Evolutionary conservation across 2,888 invertebrate genomes (phyloP).

Genomic region (Eupithecia tripunctaria): DNA sequence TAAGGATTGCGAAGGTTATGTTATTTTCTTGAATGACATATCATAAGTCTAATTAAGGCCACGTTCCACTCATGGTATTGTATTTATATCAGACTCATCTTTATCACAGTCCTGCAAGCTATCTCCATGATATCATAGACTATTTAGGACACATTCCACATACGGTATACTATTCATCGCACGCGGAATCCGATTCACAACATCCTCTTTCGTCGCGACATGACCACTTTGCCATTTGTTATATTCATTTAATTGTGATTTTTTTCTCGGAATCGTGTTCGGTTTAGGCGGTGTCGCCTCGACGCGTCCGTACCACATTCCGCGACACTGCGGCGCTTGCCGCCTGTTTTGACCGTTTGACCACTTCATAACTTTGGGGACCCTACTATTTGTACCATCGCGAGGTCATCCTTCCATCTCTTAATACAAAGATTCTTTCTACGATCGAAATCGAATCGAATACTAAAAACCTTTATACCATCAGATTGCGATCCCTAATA

Average conservation of each 20-base stretch:
- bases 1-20: background rate
- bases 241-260: conserved; percentile 57
- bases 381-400: conserved; percentile 49
- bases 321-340: conserved; percentile 75
- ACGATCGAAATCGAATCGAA: too few relatives aligned
- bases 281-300: conserved; percentile 63
- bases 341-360: conserved; percentile 63
- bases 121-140: conserved; percentile 32
- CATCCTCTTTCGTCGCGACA: conserved; percentile 43
- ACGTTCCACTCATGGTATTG: conserved; percentile 26
- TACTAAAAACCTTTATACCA: too few relatives aligned
- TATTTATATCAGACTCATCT: conserved; percentile 17
- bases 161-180: conserved; percentile 39
- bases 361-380: conserved; percentile 62
- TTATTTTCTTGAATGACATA: conserved; percentile 6
- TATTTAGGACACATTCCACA: conserved; percentile 35
- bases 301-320: conserved; percentile 74
- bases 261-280: conserved; percentile 67
- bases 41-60: conserved; percentile 29
- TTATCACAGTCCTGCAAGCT: conserved; percentile 25
- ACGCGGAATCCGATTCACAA: conserved; percentile 37
- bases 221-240: conserved; percentile 57
- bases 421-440: background rate
- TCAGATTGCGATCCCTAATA: too few relatives aligned
- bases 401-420: conserved; percentile 9